A percentile compares a stretch with the other conserved stretches of the same genome.
phyloP scores from a whole-genome alignment of 2,113 vertebrate genomes.

The Phaetusa simplex region DNA sequence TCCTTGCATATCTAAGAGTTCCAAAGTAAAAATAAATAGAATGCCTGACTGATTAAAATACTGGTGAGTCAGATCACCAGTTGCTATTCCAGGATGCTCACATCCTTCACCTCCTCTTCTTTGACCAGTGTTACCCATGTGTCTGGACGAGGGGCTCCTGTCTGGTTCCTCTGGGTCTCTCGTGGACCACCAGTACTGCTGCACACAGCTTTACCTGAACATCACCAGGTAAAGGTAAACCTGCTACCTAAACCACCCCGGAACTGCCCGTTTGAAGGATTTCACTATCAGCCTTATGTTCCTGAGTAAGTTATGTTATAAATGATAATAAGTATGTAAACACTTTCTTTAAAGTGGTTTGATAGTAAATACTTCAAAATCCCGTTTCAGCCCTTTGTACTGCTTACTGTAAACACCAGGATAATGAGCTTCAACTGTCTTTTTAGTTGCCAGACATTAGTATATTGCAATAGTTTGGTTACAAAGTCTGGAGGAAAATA shows the following conservation, averaged over 20 bases:
- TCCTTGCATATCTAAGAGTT: neutral
- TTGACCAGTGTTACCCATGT: neutral
- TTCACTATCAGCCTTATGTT: neutral
- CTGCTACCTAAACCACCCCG: neutral
- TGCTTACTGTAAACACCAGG: slow-evolving; percentile 47
- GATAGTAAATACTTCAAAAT: slow-evolving; percentile 47
- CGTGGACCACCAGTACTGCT: rapidly evolving
- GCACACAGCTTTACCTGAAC: neutral
- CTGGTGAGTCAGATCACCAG: slow-evolving; percentile 48
- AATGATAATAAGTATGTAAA: neutral
- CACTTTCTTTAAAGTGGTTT: slow-evolving; percentile 12
- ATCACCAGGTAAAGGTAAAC: neutral
- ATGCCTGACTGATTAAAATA: slow-evolving; percentile 53
- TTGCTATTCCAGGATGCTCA: slow-evolving; percentile 45
- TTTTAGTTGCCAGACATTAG: neutral
- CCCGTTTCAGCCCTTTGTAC: neutral
- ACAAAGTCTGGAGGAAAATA: neutral
- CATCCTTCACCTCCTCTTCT: neutral
- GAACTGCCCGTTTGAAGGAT: neutral
- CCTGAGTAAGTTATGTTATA: rapidly evolving
- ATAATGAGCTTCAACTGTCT: neutral
- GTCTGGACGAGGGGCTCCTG: neutral
- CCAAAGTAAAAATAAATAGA: slow-evolving; percentile 50
- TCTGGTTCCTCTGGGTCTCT: rapidly evolving
- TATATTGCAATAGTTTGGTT: neutral